Evolutionary conservation across 2,113 vertebrate genomes (phyloP), one percentile per base, ranked within the genome.

Genomic region (Poeciliopsis retropinna): DNA sequence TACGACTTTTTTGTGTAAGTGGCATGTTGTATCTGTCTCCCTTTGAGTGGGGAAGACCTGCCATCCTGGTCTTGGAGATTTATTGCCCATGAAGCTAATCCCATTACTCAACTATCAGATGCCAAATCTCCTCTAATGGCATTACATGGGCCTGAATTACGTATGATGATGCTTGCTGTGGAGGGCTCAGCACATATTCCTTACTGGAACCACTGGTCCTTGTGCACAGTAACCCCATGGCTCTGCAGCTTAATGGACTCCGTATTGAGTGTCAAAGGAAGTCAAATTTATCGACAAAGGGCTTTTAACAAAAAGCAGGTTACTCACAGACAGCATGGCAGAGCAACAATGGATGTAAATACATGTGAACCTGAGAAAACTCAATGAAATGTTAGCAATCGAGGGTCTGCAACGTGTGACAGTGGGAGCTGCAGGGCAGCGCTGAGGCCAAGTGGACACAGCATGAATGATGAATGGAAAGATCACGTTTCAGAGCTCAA

Each of bases 21-120:
- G 47, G 32, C 37, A 2, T 5, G 15, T 54, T 69, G 67, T 73
- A 32, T 75, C 60, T 41, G 72, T 85, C 76, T 74, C 74, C 73
- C 81, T 81, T 75, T 79, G 81, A 81, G 76, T 57, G 76, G 80
- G 78, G 76, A 88, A 88, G 87, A 87, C 85, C 83, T 84, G 30
- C 72, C 76, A 79, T 76, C 79, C 72, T 84, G 74, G 81, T 83
- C 60, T 72, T 84, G 76, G 80, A 90, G 88, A 82, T 91, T 92
- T 93, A 90, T 87, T 72, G 85, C 67, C 67, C 75, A 73, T 57
- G 51, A 57, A 60, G 72, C 86, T 95, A 94, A 95, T 96, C 94
- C 87, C 90, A 88, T 96, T 95, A 96, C 92, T 86, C 91, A 92
- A 95, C 95, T 95, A 95, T 95, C 93, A 95, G 93, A 94, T 92